These are phyloP conservation scores for Encarsia formosa DNA, from an alignment of 2,888 invertebrate species.

Conservation along the genomic window DNA sequence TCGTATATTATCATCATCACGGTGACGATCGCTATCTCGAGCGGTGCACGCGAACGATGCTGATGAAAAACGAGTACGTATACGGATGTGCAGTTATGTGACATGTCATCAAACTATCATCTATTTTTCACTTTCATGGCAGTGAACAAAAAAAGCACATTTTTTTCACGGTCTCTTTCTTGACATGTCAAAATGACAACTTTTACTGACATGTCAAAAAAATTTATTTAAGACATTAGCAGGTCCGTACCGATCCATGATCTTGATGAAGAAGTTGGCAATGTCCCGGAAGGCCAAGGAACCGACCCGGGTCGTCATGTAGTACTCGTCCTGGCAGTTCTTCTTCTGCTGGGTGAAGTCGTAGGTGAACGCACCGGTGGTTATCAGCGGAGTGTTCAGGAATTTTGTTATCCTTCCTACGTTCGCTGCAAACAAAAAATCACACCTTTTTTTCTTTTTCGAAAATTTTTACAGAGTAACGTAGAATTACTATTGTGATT, in stretches of 20 bases:
- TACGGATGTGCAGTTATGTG: too few species aligned
- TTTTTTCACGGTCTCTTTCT: too few species aligned
- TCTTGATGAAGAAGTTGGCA: slow-evolving; percentile 64
- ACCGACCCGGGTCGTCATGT: slow-evolving; percentile 73
- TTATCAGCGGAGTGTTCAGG: slow-evolving; percentile 70
- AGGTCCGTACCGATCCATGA: slow-evolving; percentile 68
- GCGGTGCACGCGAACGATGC: too few species aligned
- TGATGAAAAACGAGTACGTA: too few species aligned
- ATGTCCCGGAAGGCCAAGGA: slow-evolving; percentile 69
- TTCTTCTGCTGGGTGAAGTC: slow-evolving; percentile 74
- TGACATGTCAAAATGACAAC: too few species aligned
- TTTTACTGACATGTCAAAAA: too few species aligned
- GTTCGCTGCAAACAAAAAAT: slow-evolving; percentile 59
- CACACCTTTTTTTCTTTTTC: background rate
- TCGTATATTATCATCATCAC: too few species aligned
- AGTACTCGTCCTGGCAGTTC: slow-evolving; percentile 69
- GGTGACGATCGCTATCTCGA: too few species aligned
- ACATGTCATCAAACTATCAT: too few species aligned
- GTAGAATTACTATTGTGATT: background rate
- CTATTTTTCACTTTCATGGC: too few species aligned
- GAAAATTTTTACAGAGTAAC: background rate
- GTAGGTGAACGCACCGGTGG: slow-evolving; percentile 75
- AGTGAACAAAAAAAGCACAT: too few species aligned
- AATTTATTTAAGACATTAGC: too few species aligned
- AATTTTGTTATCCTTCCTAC: slow-evolving; percentile 77